Conservation (phyloP, 2,888 invertebrate genomes). For the Drosophila kokeensis region DNA sequence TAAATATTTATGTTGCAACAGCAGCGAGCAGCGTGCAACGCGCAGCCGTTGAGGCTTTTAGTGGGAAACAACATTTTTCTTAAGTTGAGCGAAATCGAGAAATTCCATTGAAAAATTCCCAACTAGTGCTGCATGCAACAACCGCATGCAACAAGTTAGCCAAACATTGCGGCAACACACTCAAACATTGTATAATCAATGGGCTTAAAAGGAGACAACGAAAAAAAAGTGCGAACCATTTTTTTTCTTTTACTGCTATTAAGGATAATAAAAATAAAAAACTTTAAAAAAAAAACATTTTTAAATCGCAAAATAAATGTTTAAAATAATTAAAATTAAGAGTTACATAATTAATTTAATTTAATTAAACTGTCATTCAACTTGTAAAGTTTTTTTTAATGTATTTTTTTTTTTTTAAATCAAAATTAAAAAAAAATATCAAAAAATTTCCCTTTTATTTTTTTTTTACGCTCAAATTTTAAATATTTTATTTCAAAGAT, state of each 20-base stretch:
- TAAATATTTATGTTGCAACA: constrained; percentile 70
- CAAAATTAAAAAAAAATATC: background rate
- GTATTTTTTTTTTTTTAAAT: background rate
- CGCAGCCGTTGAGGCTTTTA: constrained; percentile 71
- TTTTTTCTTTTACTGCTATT: background rate
- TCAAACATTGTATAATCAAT: constrained; percentile 36
- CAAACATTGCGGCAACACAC: constrained; percentile 36
- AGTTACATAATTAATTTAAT: too few relatives aligned
- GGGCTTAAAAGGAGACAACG: constrained; percentile 2
- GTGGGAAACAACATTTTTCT: constrained; percentile 53
- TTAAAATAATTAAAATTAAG: too few relatives aligned
- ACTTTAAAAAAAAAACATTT: background rate
- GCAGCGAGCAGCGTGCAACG: background rate
- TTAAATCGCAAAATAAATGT: background rate
- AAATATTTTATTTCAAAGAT: background rate
- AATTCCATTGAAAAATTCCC: constrained; percentile 55
- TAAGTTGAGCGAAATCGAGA: constrained; percentile 20
- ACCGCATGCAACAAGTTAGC: constrained; percentile 60
- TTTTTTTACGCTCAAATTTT: background rate
- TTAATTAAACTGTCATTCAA: background rate
- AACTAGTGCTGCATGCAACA: constrained; percentile 12
- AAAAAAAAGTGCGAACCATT: background rate
- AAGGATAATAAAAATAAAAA: background rate
- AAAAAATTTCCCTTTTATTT: background rate
- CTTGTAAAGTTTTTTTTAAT: background rate